phyloP scores from a whole-genome alignment of 2,113 vertebrate species.

The Cottus gobio region DNA sequence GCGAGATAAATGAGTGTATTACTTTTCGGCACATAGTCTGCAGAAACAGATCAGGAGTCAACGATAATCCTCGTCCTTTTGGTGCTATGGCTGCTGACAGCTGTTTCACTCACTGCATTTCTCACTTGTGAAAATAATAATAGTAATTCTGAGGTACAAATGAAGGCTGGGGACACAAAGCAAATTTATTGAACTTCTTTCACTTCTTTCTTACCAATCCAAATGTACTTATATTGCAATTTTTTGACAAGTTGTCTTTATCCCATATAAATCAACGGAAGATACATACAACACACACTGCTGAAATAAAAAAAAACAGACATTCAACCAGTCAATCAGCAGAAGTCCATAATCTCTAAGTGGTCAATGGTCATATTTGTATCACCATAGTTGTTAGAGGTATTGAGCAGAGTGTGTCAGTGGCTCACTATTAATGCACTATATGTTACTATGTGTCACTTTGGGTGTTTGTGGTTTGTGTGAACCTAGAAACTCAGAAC shows the following conservation, averaged over 20 bases:
- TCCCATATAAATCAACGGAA: not conserved
- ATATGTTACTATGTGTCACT: not conserved
- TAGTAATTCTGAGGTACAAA: not conserved
- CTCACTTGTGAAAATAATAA: not conserved
- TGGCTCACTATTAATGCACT: not conserved
- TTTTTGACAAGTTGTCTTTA: not conserved
- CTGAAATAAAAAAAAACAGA: not conserved
- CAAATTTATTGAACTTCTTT: not conserved
- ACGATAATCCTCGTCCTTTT: not conserved
- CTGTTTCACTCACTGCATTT: not conserved
- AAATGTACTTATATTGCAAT: not conserved
- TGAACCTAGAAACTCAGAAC: slow-evolving; percentile 28
- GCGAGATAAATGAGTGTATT: not conserved
- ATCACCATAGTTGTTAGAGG: not conserved
- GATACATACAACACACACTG: not conserved
- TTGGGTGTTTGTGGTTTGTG: not conserved
- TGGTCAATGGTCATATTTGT: not conserved
- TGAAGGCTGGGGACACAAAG: not conserved
- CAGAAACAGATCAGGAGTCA: slow-evolving; percentile 3
- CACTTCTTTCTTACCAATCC: not conserved
- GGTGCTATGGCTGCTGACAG: not conserved
- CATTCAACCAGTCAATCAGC: not conserved
- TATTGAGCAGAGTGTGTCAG: slow-evolving; percentile 2
- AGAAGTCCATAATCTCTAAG: not conserved
- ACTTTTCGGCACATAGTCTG: not conserved